Percentiles rank a stretch among this genome's conserved stretches.
Evolutionary conservation across 2,797 vertebrate genomes (phyloP).

Genomic region (Galagoides demidoff): DNA sequence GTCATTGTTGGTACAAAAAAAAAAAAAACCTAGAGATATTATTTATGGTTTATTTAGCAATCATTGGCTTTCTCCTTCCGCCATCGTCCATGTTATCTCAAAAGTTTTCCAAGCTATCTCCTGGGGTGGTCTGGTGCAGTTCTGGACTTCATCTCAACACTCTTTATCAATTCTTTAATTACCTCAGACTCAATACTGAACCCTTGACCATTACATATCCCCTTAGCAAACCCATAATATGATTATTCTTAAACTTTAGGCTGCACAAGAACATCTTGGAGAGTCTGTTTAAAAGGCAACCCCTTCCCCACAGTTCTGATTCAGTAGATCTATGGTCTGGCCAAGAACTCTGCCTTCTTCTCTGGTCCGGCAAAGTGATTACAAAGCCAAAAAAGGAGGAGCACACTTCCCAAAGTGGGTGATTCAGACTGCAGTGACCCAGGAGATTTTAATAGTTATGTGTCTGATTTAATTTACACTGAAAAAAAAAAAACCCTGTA

Average conservation of each 20-base stretch:
- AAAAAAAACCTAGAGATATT: neutral
- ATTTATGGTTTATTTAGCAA: neutral
- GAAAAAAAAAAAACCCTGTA: neutral
- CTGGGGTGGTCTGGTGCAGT: neutral
- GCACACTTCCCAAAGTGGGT: neutral
- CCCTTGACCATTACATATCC: neutral
- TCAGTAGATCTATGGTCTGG: too few relatives aligned
- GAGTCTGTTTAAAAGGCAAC: neutral
- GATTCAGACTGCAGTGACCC: neutral
- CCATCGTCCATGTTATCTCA: neutral
- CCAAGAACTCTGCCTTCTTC: neutral
- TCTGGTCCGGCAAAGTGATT: neutral
- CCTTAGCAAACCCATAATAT: constrained; percentile 2
- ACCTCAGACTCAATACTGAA: neutral
- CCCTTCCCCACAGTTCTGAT: neutral
- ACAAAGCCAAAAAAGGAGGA: neutral
- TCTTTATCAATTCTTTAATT: constrained; percentile 30
- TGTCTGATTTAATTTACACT: neutral
- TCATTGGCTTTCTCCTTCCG: neutral
- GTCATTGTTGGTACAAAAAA: neutral
- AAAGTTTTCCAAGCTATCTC: neutral
- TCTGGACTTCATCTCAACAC: neutral
- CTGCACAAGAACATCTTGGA: neutral
- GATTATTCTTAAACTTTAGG: constrained; percentile 28
- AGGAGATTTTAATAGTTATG: neutral